These are phyloP conservation scores for Sorex araneus DNA, from an alignment of 2,113 vertebrate genomes.

Conservation along the genomic window DNA sequence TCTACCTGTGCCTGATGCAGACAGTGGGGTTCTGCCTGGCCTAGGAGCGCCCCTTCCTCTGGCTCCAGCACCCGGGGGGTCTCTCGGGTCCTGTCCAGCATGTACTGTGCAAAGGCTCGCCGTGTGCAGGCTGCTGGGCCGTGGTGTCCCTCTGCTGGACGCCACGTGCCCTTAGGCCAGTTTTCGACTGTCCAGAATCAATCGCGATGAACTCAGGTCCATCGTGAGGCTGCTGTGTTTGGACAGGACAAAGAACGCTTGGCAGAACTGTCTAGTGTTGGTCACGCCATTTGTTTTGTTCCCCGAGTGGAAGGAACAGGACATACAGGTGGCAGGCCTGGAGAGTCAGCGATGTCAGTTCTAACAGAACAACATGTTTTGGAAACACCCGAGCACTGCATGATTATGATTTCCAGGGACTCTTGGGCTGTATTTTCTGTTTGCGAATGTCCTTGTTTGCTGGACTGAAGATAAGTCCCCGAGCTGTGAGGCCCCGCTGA, in stretches of 20 bases:
- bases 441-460: background rate
- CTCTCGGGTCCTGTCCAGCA: rapidly evolving
- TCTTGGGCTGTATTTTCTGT: background rate
- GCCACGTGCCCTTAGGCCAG: background rate
- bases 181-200: background rate
- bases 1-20: rapidly evolving
- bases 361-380: background rate
- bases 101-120: rapidly evolving
- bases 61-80: background rate
- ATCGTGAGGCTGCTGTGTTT: rapidly evolving
- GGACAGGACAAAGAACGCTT: background rate
- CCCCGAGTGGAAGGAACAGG: conserved; percentile 28
- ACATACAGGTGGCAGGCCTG: background rate
- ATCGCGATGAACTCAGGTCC: rapidly evolving
- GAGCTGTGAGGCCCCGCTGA: no score
- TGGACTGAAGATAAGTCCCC: background rate
- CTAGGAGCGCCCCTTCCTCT: rapidly evolving
- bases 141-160: no score
- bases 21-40: rapidly evolving
- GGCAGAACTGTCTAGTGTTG: background rate
- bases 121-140: background rate
- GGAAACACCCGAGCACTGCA: no score
- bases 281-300: conserved; percentile 1
- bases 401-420: background rate
- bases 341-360: background rate